Evolutionary conservation across 2,797 vertebrate species (phyloP), one percentile per base, ranked within the genome.

Genomic region (Euthynnus affinis): DNA sequence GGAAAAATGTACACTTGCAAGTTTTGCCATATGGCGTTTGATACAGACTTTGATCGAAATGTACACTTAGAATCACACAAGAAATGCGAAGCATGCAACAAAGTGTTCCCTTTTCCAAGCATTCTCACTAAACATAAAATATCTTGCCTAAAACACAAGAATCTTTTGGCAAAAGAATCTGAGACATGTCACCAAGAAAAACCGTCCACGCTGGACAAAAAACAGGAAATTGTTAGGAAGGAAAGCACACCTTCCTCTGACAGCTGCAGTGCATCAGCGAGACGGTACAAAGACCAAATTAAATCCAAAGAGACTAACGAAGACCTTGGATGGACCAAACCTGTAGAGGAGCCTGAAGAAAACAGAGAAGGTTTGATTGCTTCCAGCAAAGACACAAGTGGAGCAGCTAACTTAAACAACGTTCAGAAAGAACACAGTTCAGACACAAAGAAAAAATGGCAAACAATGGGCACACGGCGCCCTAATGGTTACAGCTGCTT

Each of bases 61-160:
- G 55, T 72, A 12, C 93, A 93, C 0, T 0, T 20, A 5, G 66
- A 49, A 42, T 67, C 37, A 7, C 93, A 92, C 84, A 88, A 55
- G 37, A 87, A 1, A 17, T 94, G 93, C 75, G 2, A 0, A 34
- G 86, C 73, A 22, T 93, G 92, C 81, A 83, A 73, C 25, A 88
- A 17, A 60, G 4, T 32, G 6, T 89, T 90, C 40, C 52, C 37
- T 8, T 80, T 14, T 66, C 80, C 62, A 13, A 70, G 71, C 52
- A 0, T 0, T 20, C 52, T 88, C 4, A 18, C 2, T 0, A 1
- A 0, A 13, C 94, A 92, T 53, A 64, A 60, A 52, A 0, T 0
- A 9, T 6, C 0, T 5, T 93, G 91, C 61, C 1, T 0, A 68
- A 75, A 80, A 63, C 14, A 80, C 4, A 57, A 75, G 20, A 70